phyloP scores from a whole-genome alignment of 2,888 invertebrate species.

The Tipula lateralis region DNA sequence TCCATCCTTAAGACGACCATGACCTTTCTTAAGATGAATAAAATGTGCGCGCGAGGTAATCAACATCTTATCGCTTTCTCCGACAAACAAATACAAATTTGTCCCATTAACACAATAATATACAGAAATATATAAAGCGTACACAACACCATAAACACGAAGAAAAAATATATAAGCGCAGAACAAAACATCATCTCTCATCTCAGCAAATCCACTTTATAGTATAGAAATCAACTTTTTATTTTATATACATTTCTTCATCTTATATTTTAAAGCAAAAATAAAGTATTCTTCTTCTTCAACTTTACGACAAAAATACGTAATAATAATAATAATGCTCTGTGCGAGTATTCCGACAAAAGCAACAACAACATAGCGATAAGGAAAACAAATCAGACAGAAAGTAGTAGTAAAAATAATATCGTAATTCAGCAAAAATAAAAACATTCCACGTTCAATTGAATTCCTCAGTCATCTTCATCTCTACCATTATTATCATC shows the following conservation, averaged over 20 bases:
- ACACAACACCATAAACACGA: not conserved
- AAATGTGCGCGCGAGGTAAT: conserved; percentile 11
- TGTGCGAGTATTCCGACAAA: not conserved
- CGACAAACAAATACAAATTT: not conserved
- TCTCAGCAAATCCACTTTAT: not conserved
- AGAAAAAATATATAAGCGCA: not conserved
- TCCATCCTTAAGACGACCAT: not conserved
- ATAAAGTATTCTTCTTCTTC: not conserved
- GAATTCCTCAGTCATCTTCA: conserved; percentile 2
- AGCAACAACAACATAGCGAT: not conserved
- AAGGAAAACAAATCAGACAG: conserved; percentile 24
- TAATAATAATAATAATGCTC: conserved; percentile 20
- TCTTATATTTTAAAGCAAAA: not conserved
- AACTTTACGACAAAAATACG: conserved; percentile 6
- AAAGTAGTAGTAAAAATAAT: conserved; percentile 24
- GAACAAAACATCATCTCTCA: not conserved
- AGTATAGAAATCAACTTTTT: not conserved
- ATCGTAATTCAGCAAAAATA: conserved; percentile 11
- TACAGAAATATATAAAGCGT: not conserved
- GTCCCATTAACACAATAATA: conserved; percentile 24
- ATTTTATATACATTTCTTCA: not conserved
- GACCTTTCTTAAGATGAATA: not conserved
- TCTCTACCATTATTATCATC: not conserved
- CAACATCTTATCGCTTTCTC: conserved; percentile 11
- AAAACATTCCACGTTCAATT: conserved; percentile 13